Base-by-base conservation (phyloP, 2,113 vertebrate species). In the Centropus unirufus region DNA sequence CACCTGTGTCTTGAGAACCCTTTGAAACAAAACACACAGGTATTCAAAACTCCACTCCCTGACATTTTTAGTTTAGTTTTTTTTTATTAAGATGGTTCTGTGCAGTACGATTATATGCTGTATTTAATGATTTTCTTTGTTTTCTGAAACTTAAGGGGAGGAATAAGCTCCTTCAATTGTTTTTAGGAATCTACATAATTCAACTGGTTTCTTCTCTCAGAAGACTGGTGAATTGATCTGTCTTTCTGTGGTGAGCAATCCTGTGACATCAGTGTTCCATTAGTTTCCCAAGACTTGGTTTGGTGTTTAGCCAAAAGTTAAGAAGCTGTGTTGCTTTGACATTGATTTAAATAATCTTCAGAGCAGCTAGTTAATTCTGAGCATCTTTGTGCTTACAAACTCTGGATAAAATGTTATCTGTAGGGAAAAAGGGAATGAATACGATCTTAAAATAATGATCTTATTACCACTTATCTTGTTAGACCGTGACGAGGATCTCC, bases 401-500 rank as follows among this genome's bases (percentile, higher is more conserved):
- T 52, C 90, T 24, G 89, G 81, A 93, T 92, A 91, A 97, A 97
- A 87, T 55, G 89, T 89, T 96, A 91, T 92, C 94, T 95, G 55
- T 57, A 77, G 89, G 90, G 85, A 34, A 89, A 96, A 90, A 39
- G 70, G 74, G 81, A 82, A 47, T 90, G 21, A 96, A 96, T 95
- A 87, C 68, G 47, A 94, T 95, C 84, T 78, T 96, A 90, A 95
- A 95, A 95, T 87, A 93, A 92, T 87, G 91, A 87, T 96, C 95
- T 92, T 96, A 90, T 89, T 97, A 95, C 95, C 92, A 89, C 81
- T 95, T 97, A 95, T 95, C 90, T 95, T 90, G 94, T 93, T 94
- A 96, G 86, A 68, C 84, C 95, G 93, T 81, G 87, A 70, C 94
- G 84, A 89, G 79, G 90, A 90, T 94, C 68, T 94, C 92, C 93